These are phyloP conservation scores for Rhabdomys pumilio DNA, from an alignment of 2,797 vertebrate species.

Conservation along the genomic window DNA sequence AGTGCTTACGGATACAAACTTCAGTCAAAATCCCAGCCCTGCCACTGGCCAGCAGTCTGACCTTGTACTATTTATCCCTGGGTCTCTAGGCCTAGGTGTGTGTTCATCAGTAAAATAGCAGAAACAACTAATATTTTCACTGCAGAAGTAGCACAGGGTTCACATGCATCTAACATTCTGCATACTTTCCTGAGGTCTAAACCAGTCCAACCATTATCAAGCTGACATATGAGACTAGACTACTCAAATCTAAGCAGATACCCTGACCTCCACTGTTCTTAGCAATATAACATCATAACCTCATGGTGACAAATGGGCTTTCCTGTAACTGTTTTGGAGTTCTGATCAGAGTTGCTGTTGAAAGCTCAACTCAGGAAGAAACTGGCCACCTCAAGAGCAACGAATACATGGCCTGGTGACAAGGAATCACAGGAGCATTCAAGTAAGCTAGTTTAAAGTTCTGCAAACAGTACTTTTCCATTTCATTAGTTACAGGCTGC, in stretches of 20 bases:
- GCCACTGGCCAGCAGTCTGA: neutral
- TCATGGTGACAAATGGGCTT: neutral
- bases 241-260: neutral
- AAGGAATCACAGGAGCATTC: neutral
- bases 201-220: neutral
- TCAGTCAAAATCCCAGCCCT: neutral
- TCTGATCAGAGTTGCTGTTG: neutral
- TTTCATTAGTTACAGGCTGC: conserved; percentile 65
- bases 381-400: neutral
- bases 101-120: neutral
- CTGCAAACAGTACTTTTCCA: conserved; percentile 75
- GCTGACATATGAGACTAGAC: neutral
- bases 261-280: neutral
- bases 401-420: neutral
- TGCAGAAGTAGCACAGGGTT: neutral
- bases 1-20: neutral
- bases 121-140: neutral
- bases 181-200: neutral
- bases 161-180: neutral
- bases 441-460: conserved; percentile 26
- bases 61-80: neutral
- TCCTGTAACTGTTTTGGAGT: neutral
- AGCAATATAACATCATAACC: neutral
- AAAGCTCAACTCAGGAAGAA: neutral
- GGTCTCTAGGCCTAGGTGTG: neutral